Evolutionary conservation across 1,140 invertebrate species (phyloP).

Genomic region (Anoplophora glabripennis): DNA sequence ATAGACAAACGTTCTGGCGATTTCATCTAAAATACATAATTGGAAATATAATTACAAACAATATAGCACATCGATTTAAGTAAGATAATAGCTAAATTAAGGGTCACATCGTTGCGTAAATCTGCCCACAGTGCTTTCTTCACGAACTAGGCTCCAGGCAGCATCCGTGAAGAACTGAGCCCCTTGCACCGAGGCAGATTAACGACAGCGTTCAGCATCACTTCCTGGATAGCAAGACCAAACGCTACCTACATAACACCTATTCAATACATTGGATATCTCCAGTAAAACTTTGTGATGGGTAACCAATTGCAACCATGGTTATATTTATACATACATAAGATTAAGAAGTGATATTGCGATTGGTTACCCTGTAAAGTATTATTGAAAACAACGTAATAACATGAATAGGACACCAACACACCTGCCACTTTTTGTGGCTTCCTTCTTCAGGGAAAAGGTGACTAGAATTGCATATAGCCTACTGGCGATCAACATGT

Average conservation of each 20-base stretch:
- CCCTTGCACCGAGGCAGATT: constrained; percentile 43
- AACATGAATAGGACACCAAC: too few species aligned
- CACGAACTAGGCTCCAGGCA: constrained; percentile 39
- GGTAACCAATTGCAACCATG: too few species aligned
- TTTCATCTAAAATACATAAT: constrained; percentile 27
- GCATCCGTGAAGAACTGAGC: constrained; percentile 47
- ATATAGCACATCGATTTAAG: constrained; percentile 37
- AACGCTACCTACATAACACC: constrained; percentile 28
- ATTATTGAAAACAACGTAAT: too few species aligned
- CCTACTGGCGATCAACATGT: constrained; percentile 25
- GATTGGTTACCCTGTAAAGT: too few species aligned
- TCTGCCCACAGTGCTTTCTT: constrained; percentile 31
- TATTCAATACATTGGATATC: too few species aligned
- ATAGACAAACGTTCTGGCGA: constrained; percentile 23
- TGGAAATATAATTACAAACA: constrained; percentile 39
- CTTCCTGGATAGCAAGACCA: constrained; percentile 44
- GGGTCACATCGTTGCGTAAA: constrained; percentile 26
- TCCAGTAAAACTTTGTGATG: too few species aligned
- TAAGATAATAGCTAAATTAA: constrained; percentile 17
- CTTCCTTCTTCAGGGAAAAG: constrained; percentile 16
- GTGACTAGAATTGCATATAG: constrained; percentile 35
- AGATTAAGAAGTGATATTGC: too few species aligned
- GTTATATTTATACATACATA: too few species aligned
- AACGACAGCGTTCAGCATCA: constrained; percentile 37
- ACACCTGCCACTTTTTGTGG: constrained; percentile 16